phyloP scores from a whole-genome alignment of 2,888 invertebrate species.

The Chironomus riparius region DNA sequence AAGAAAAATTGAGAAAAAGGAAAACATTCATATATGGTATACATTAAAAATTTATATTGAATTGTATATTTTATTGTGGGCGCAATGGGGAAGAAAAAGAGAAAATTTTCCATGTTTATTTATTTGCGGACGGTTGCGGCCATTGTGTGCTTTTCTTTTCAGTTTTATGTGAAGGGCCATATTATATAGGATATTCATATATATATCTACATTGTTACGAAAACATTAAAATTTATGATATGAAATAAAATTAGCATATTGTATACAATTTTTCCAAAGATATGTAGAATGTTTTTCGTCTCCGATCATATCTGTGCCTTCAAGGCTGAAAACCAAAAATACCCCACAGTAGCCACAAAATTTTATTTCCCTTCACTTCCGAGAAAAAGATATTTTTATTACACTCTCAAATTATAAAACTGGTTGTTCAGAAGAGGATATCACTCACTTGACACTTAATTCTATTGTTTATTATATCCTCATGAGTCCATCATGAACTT shows the following conservation, averaged over 20 bases:
- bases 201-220: conserved; percentile 6
- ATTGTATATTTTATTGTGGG: conserved; percentile 2
- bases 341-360: background rate
- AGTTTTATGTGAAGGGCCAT: background rate
- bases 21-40: background rate
- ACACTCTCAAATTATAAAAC: background rate
- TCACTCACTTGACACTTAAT: background rate
- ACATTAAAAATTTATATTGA: conserved; percentile 6
- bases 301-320: too few species aligned
- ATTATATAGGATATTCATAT: background rate
- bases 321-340: background rate
- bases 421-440: background rate
- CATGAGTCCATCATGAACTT: background rate
- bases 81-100: background rate
- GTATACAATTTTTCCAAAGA: background rate
- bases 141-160: conserved; percentile 16
- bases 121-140: conserved; percentile 27
- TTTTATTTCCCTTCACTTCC: background rate
- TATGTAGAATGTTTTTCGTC: background rate
- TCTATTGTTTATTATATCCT: background rate
- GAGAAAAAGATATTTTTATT: background rate
- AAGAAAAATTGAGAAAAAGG: background rate
- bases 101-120: conserved; percentile 17
- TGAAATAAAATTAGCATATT: conserved; percentile 26
- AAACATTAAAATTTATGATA: conserved; percentile 24